Evolutionary conservation across 2,797 vertebrate species (phyloP).

Genomic region (Megalops cyprinoides): DNA sequence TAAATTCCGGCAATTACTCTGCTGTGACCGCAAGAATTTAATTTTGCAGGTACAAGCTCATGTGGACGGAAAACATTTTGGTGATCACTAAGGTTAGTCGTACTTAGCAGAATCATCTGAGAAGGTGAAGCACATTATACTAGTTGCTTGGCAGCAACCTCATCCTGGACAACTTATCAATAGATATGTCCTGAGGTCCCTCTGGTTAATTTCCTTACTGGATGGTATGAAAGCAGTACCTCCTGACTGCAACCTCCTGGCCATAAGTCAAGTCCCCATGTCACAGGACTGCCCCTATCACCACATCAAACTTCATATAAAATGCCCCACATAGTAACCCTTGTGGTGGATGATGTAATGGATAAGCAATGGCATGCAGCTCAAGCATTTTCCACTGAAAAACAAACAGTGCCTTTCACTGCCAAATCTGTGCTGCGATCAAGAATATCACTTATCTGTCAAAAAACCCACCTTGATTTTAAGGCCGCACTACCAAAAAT

Average conservation of each 20-base stretch:
- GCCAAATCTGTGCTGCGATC: too few relatives aligned
- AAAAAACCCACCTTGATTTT: too few relatives aligned
- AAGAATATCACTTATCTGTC: too few relatives aligned
- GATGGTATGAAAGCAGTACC: neutral
- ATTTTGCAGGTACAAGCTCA: neutral
- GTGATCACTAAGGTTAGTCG: neutral
- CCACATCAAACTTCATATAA: neutral
- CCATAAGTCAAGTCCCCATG: neutral
- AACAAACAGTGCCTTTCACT: neutral
- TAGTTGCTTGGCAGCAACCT: neutral
- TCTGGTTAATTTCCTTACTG: neutral
- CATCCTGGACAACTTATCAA: neutral
- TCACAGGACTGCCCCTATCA: neutral
- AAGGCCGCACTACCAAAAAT: too few relatives aligned
- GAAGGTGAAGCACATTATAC: neutral
- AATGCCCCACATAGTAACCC: neutral
- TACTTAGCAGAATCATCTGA: neutral
- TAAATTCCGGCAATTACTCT: neutral
- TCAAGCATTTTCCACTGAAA: neutral
- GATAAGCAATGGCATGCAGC: neutral
- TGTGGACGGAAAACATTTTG: neutral
- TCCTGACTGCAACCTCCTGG: neutral
- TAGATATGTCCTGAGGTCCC: neutral
- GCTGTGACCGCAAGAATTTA: too few relatives aligned
- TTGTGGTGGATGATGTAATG: neutral